Conservation (phyloP, 2,797 vertebrate species). For the Menidia menidia region DNA sequence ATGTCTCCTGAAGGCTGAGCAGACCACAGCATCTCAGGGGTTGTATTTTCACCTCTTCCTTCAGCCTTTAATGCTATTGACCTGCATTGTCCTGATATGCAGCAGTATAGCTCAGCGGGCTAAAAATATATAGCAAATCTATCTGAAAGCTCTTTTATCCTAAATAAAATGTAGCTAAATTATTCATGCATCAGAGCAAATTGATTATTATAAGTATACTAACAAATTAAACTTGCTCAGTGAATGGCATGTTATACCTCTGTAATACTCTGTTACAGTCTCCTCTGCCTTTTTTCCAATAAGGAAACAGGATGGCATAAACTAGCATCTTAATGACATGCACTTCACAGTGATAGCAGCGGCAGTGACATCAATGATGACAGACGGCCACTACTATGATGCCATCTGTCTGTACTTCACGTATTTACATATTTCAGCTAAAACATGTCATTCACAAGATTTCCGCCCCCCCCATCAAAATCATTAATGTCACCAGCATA, state of each 20-base stretch:
- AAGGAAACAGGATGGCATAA: slow-evolving; percentile 58
- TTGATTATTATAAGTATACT: slow-evolving; percentile 24
- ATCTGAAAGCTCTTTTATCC: slow-evolving; percentile 46
- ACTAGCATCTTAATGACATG: slow-evolving; percentile 67
- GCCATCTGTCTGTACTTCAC: slow-evolving; percentile 71
- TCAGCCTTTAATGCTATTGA: slow-evolving; percentile 76
- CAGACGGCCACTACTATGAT: slow-evolving; percentile 70
- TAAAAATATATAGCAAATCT: slow-evolving; percentile 36
- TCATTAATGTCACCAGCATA: slow-evolving; percentile 56
- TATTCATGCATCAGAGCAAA: slow-evolving; percentile 38
- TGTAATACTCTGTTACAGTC: slow-evolving; percentile 44
- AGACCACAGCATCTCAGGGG: slow-evolving; percentile 67
- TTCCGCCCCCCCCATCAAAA: slow-evolving; percentile 64
- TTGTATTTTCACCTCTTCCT: slow-evolving; percentile 76
- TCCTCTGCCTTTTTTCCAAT: slow-evolving; percentile 49
- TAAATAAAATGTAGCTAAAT: slow-evolving; percentile 20
- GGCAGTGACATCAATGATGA: slow-evolving; percentile 76
- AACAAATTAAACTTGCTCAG: slow-evolving; percentile 24
- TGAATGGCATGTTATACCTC: slow-evolving; percentile 26
- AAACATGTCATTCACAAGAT: slow-evolving; percentile 68
- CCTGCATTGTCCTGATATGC: slow-evolving; percentile 65
- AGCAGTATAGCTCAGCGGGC: slow-evolving; percentile 42
- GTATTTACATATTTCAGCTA: slow-evolving; percentile 70
- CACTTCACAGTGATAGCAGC: slow-evolving; percentile 65
- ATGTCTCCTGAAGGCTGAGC: slow-evolving; percentile 82